Evolutionary conservation across 2,888 invertebrate species (phyloP), one percentile per base, ranked within the genome.

Genomic region (Entomobrya multifasciata): DNA sequence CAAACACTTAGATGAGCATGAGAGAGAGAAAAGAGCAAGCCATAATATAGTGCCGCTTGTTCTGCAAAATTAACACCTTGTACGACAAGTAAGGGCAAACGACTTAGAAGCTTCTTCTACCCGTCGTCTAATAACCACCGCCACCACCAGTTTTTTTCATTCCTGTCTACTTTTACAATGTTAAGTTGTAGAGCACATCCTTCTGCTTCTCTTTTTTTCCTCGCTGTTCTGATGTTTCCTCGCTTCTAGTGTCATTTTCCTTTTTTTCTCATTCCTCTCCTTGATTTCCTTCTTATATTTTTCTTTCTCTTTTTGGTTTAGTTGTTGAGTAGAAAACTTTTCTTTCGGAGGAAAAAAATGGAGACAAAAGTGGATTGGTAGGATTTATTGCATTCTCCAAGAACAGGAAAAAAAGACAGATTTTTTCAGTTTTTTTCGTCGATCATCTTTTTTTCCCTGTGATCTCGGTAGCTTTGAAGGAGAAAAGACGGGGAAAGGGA

Each of bases 11-110:
- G 72, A 72, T n/a, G n/a, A n/a, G n/a, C n/a, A n/a, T n/a, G n/a
- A n/a, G n/a, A n/a, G n/a, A n/a, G n/a, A n/a, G n/a, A n/a, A n/a
- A n/a, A n/a, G n/a, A 82, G 60, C 36, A 57, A 30, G 15, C 27
- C 65, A 60, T 72, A 47, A 82, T 72, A 82, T 60, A 83, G 76
- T 78, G 72, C 36, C 78, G 70, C 82, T 87, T 87, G 87, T 87
- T 82, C 87, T 83, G 70, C 78, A 87, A 89, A 90, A 90, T 89
- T 89, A 89, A 90, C 90, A 90, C 90, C 90, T 90, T 90, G 89
- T 88, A 90, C 49, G 87, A 90, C 90, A 90, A 81, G 88, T 41
- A 87, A 87, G 82, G 78, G 82, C 87, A 88, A 89, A 88, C 87
- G 88, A 87, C 90, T 89, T 88, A 84, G 87, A 80, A 88, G 84